Base-by-base conservation (phyloP, 1,140 invertebrate species). In the Plutomurus gul region DNA sequence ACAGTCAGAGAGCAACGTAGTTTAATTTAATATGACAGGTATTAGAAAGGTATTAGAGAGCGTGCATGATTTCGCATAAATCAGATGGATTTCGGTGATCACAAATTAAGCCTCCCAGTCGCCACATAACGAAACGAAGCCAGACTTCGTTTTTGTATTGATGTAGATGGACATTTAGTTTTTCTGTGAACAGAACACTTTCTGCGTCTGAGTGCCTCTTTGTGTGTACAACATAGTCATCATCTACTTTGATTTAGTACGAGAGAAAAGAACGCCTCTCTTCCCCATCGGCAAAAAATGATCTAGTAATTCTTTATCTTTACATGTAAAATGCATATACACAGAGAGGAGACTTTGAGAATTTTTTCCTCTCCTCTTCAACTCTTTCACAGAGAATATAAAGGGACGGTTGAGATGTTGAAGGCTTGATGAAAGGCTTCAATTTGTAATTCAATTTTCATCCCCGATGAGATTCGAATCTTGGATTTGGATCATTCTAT, bases 1-100 rank as follows among this genome's bases (percentile, higher is more conserved):
- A 65, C 56, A 65, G 56, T 16, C 27, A 65, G 36, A 65, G 56
- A 65, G 56, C 56, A 65, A 65, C 56, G 36, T 65, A 65, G 56
- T 65, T 65, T 65, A 65, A 65, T 71, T 76, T 77, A 81, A 81
- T 81, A 56, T 81, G 79, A 81, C 79, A 81, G 79, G 71, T 77
- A 77, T 81, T 81, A 81, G 79, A 81, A 77, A 74, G 60, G 76
- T 72, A 81, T 77, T 77, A 76, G 36, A 49, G 43, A 73, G 51
- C 47, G 75, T 77, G 56, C 79, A 76, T 81, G 79, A 76, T 77
- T 76, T 74, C 40, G 79, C 75, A 77, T 81, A 76, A 81, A 74
- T 43, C 60, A 73, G 75, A 46, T 46, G 75, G 75, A 81, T 81
- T 81, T 76, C 25, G 39, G 56, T 75, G 39, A 51, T 33, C 37